Evolutionary conservation across 2,113 vertebrate genomes (phyloP), one percentile per base, ranked within the genome.

Genomic region (Pollachius pollachius): DNA sequence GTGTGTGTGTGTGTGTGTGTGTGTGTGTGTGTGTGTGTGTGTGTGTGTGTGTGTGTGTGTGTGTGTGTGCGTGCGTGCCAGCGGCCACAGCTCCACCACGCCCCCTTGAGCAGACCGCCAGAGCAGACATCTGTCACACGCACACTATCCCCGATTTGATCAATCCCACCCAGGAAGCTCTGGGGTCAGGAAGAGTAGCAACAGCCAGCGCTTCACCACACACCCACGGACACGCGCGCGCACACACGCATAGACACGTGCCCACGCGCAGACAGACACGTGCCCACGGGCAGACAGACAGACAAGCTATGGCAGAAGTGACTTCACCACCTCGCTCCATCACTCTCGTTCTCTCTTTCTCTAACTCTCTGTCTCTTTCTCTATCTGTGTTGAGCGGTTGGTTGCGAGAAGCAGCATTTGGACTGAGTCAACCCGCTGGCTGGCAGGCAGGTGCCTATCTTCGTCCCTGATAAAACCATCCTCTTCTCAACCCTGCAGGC

Each of bases 91-190:
- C 83, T 85, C 74, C 30, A 34, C 30, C 30, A 34, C 30, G 30
- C 64, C 84, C 87, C 82, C 87, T 87, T 85, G 82, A 90, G 86
- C 85, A 77, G 79, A 87, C 80, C 67, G 70, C 78, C 66, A 73
- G 81, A 81, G 82, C 79, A 81, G 87, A 85, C 87, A 87, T 90
- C 89, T 91, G 89, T 90, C 88, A 73, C 84, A 13, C 12, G 6
- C 30, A 69, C 87, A 59, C 70, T 74, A 74, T 89, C 82, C 84
- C 84, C 79, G 84, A 88, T 88, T 83, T 85, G 89, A 88, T 85
- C 83, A 76, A 81, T 76, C 73, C 72, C 83, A 87, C 69, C 59
- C 59, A 21, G n/a, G 54, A 78, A 87, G 83, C 78, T 67, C 74
- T 58, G 62, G 81, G 89, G 85, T 87, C 84, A 88, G 1, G n/a